Evolutionary conservation across 2,113 vertebrate species (phyloP).

Genomic region (Sciurus niger): DNA sequence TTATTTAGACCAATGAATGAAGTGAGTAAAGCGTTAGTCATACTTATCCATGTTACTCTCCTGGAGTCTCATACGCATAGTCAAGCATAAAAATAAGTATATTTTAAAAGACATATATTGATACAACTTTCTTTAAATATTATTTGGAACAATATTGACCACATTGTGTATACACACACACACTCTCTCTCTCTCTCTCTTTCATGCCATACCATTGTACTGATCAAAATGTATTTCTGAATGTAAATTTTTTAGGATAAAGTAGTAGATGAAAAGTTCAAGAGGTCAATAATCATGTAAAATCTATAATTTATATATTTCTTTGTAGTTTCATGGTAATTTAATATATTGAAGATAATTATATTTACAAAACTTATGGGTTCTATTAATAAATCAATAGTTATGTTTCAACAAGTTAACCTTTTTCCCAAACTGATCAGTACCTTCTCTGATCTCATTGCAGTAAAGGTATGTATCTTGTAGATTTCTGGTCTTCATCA

Average conservation of each 20-base stretch:
- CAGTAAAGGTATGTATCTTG: too few species aligned
- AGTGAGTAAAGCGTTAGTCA: neutral
- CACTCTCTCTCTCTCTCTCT: neutral
- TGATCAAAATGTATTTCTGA: neutral
- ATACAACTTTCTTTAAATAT: neutral
- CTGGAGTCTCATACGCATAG: neutral
- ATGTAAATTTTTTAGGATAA: constrained; percentile 10
- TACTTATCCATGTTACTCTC: neutral
- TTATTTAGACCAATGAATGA: neutral
- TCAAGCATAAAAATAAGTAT: neutral
- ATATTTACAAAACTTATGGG: neutral
- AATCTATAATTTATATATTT: neutral
- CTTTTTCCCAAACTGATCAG: neutral
- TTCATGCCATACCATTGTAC: neutral
- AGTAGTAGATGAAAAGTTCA: neutral
- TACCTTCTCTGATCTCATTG: neutral
- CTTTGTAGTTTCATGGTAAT: neutral
- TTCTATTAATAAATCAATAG: neutral
- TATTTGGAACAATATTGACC: neutral
- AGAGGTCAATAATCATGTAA: neutral
- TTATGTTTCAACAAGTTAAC: neutral
- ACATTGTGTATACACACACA: neutral
- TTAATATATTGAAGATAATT: neutral
- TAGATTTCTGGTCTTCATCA: too few species aligned
- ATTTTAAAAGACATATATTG: neutral